Evolutionary conservation across 2,888 invertebrate genomes (phyloP), one percentile per base, ranked within the genome.

Genomic region (Noctua comes): DNA sequence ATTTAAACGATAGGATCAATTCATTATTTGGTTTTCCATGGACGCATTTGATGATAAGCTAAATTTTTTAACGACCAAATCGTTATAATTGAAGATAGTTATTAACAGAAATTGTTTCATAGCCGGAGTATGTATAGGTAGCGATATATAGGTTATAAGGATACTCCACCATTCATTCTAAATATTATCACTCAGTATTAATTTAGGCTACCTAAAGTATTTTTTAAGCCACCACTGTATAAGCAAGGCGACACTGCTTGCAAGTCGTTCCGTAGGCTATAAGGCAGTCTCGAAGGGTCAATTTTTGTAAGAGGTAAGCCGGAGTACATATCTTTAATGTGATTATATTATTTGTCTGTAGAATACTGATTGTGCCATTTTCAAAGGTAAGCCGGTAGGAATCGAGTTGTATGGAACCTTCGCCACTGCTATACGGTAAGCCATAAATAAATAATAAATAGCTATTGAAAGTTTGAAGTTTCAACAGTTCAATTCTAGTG

Each of bases 1-100:
- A 82, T 68, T n/a, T n/a, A n/a, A n/a, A 73, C 64, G 27, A 27
- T 66, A 18, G 16, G 18, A 51, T 43, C 73, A 73, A 70, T 68
- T 51, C 6, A 71, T 71, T 73, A 64, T 46, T 59, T 79, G 36
- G 43, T 46, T 54, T 66, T 70, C 36, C 10, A 46, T 27, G 8
- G 4, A n/a, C 8, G 18, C 36, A 36, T 31, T 54, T 51, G 51
- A 82, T 57, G 51, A 59, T 59, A 43, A 24, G 16, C 7, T 46
- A 46, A 46, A 13, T 46, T 13, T 13, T 2, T 46, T 46, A 13
- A 46, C 3, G 43, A 3, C 2, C 5, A 13, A 46, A 59, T 51
- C 48, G 21, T 54, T 24, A 27, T 2, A 65, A 21, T 36, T 46
- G 31, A 40, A 11, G 18, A 48, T 11, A 18, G 5, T 27, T 7